These are phyloP conservation scores for Cygnus olor DNA, from an alignment of 2,797 vertebrate genomes.

Conservation along the genomic window DNA sequence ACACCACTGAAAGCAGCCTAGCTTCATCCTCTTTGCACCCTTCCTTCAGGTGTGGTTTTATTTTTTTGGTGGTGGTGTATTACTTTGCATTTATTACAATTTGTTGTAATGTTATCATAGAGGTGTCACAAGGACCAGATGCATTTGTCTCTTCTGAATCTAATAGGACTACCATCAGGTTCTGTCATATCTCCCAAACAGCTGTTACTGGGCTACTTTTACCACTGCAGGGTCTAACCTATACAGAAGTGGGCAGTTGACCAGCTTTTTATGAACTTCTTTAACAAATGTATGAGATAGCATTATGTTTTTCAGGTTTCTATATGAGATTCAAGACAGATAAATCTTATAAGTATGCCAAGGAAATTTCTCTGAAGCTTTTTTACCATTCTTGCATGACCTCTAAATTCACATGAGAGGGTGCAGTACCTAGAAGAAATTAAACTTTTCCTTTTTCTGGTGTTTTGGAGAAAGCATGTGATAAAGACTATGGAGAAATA, in stretches of 20 bases:
- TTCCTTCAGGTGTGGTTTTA: neutral
- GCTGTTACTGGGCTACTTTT: neutral
- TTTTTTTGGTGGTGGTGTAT: neutral
- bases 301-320: neutral
- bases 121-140: neutral
- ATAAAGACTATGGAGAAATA: neutral
- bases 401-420: neutral
- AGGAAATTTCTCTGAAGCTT: neutral
- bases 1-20: neutral
- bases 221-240: neutral
- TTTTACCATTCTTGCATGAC: neutral
- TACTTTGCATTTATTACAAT: neutral
- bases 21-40: neutral
- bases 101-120: neutral
- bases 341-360: neutral
- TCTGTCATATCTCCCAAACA: neutral
- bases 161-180: no score
- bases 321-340: neutral
- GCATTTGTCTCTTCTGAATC: neutral
- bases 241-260: neutral
- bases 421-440: neutral
- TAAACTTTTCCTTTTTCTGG: neutral
- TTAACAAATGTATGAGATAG: neutral
- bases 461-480: neutral
- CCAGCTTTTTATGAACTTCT: neutral